Evolutionary conservation across 2,888 invertebrate genomes (phyloP), one percentile per base, ranked within the genome.

Genomic region (Steinernema carpocapsae): DNA sequence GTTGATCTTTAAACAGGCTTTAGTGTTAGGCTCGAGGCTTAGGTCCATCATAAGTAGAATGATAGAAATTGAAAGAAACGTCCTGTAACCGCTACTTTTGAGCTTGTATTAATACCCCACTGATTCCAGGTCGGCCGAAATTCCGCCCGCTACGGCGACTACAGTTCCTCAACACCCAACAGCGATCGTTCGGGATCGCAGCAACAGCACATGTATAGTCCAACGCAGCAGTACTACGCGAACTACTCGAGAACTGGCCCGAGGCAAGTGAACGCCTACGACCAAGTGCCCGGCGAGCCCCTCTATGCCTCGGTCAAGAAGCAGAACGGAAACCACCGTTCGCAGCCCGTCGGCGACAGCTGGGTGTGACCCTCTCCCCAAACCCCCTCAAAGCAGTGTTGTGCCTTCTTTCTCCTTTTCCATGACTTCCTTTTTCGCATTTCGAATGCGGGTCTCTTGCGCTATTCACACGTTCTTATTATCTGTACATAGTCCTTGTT

Each of bases 261-360:
- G 17, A 10, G 56, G 26, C 7, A 43, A 7, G 43, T 43, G 14
- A 56, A 56, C 56, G 22, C 56, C 24, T 56, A 56, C 26, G 56
- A 56, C 56, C 56, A 77, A 70, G 72, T 72, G 26, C 75, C 75
- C 46, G 72, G 76, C 1, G 84, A 86, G 71, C 85, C 85, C 12
- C 77, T 87, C 32, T 87, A 87, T 72, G 85, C 87, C 14, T 80
- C 86, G 0, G 85, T 87, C n/a, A 79, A 82, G 29, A 87, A 87
- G 74, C 75, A 76, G 48, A 74, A 74, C 70, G 73, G 72, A 7
- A 52, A 74, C 26, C 72, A 76, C 26, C 56, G 56, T 6, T 19
- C 56, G 6, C 26, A 22, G 56, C 22, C 56, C 32, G 78, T 80
- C 0, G 84, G 83, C 74, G 86, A 86, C 76, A 84, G 84, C 77